These are phyloP conservation scores for Psix sp. DNA, from an alignment of 1,140 invertebrate genomes.

Conservation along the genomic window DNA sequence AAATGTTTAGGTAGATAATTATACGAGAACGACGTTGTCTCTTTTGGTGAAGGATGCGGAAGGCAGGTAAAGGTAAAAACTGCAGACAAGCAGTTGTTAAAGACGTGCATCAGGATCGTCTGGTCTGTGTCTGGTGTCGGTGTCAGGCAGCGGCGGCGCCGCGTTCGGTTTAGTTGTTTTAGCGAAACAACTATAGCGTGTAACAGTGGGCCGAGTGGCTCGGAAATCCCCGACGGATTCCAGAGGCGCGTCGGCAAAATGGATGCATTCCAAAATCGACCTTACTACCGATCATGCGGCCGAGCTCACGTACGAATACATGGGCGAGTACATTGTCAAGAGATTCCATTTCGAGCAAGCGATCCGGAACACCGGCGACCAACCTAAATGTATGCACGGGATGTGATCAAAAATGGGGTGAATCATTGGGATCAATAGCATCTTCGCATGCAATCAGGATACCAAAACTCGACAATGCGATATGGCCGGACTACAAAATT, in stretches of 20 bases:
- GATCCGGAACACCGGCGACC: conserved; percentile 36
- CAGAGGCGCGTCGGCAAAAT: conserved; percentile 48
- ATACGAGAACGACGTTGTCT: not conserved
- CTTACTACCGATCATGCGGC: conserved; percentile 35
- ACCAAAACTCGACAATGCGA: conserved; percentile 31
- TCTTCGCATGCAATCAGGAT: conserved; percentile 44
- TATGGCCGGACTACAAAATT: conserved; percentile 30
- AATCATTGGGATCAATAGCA: conserved; percentile 51
- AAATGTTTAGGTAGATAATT: not conserved
- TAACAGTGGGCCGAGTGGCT: conserved; percentile 14
- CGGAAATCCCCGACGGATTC: conserved; percentile 34
- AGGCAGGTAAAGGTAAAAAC: conserved; percentile 3
- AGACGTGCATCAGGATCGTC: conserved; percentile 59
- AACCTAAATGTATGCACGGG: conserved; percentile 43
- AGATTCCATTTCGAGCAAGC: conserved; percentile 48
- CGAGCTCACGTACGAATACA: conserved; percentile 7
- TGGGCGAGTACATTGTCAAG: conserved; percentile 25
- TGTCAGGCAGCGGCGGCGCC: conserved; percentile 41
- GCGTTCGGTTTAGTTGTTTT: conserved; percentile 54
- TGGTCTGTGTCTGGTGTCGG: conserved; percentile 51
- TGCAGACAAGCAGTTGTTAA: not conserved
- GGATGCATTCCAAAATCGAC: conserved; percentile 64
- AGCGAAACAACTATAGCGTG: conserved; percentile 23
- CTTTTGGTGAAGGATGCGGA: not conserved
- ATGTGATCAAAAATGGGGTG: conserved; percentile 49